A percentile compares a stretch with the other conserved stretches of the same genome.
Evolutionary conservation across 2,888 invertebrate species (phyloP).

Genomic region (Tortrix viridana): DNA sequence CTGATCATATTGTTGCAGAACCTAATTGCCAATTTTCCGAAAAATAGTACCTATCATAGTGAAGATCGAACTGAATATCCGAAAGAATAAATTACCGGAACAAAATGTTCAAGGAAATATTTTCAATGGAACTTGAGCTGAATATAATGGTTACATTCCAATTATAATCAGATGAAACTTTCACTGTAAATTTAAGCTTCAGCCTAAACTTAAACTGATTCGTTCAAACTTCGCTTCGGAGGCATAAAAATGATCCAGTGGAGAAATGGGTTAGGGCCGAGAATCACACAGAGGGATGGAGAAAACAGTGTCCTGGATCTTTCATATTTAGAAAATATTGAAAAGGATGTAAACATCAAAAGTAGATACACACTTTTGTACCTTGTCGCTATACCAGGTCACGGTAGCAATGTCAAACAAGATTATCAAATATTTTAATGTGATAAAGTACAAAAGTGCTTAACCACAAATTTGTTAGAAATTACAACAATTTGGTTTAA

Average conservation of each 20-base stretch:
- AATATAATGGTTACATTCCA: neutral
- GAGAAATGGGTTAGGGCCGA: conserved; percentile 33
- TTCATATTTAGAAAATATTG: neutral
- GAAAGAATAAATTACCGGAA: neutral
- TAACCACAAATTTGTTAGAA: too few relatives aligned
- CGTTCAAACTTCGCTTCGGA: conserved; percentile 15
- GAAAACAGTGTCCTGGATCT: conserved; percentile 2
- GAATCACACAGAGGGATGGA: neutral
- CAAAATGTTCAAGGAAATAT: conserved; percentile 5
- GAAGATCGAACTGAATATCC: neutral
- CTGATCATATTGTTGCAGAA: too few relatives aligned
- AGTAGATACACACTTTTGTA: too few relatives aligned
- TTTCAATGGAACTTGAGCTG: neutral
- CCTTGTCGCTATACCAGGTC: too few relatives aligned
- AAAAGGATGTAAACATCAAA: too few relatives aligned
- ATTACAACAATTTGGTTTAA: too few relatives aligned
- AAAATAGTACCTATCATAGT: too few relatives aligned
- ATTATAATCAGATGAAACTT: conserved; percentile 4
- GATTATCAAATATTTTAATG: too few relatives aligned
- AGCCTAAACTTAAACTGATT: conserved; percentile 14
- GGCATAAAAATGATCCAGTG: conserved; percentile 27
- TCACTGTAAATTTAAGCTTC: neutral
- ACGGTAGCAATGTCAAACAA: too few relatives aligned
- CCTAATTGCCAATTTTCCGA: too few relatives aligned
- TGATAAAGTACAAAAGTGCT: too few relatives aligned